Percentiles rank a stretch among this genome's conserved stretches.
These are phyloP conservation scores for Sinocyclocheilus grahami DNA, from an alignment of 2,113 vertebrate genomes.

Conservation along the genomic window DNA sequence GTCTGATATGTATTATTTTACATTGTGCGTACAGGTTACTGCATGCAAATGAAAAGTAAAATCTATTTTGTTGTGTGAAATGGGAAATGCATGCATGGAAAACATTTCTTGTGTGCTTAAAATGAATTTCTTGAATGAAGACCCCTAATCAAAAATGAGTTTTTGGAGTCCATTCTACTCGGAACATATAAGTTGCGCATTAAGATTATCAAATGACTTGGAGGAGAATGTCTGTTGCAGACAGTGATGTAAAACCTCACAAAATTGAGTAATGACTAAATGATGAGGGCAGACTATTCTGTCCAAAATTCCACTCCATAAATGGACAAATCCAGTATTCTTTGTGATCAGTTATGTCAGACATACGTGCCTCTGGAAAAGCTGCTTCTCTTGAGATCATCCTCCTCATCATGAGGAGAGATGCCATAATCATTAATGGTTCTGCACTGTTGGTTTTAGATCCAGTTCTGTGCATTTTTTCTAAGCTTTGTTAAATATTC, in stretches of 20 bases:
- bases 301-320: constrained; percentile 52
- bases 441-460: constrained; percentile 16
- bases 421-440: not conserved
- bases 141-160: not conserved
- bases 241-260: not conserved
- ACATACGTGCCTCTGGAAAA: constrained; percentile 40
- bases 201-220: constrained; percentile 23
- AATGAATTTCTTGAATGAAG: not conserved
- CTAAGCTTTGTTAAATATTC: not conserved
- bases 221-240: too few species aligned
- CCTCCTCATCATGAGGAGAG: not conserved
- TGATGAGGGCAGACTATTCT: constrained; percentile 35
- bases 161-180: not conserved
- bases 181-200: not conserved
- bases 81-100: not conserved
- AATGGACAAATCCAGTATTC: constrained; percentile 38
- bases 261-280: constrained; percentile 25
- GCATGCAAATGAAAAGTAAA: not conserved
- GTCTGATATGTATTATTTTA: not conserved
- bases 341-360: constrained; percentile 32
- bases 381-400: constrained; percentile 22
- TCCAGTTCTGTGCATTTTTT: not conserved
- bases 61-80: not conserved
- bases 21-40: not conserved
- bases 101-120: not conserved